phyloP scores from a whole-genome alignment of 2,888 invertebrate species.

The Muschampia plurimacula region DNA sequence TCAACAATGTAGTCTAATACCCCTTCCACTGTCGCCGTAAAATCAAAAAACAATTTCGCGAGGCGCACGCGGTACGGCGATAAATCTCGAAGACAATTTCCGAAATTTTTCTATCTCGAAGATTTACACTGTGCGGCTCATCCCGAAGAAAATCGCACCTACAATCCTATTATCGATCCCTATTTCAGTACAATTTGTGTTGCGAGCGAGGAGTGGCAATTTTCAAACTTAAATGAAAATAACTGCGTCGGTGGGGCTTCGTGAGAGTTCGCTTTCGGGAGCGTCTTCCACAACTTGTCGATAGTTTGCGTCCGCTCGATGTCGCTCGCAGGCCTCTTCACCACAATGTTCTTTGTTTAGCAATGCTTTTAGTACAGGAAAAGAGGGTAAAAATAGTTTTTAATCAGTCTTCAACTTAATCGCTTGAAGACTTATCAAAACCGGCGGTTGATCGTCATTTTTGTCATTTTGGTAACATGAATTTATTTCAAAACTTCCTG shows the following conservation, averaged over 20 bases:
- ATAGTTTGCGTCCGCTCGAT: constrained; percentile 56
- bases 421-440: not conserved
- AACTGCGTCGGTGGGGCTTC: constrained; percentile 61
- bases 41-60: constrained; percentile 75
- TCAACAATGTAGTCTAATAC: constrained; percentile 45
- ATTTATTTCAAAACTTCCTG: no score
- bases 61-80: constrained; percentile 59
- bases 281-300: constrained; percentile 54
- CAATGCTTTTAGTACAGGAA: constrained; percentile 7
- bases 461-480: no score
- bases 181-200: constrained; percentile 82
- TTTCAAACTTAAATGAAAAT: constrained; percentile 85
- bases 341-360: constrained; percentile 28
- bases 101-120: constrained; percentile 81
- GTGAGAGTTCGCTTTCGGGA: constrained; percentile 48
- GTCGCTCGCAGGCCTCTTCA: constrained; percentile 48
- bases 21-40: constrained; percentile 54
- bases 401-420: not conserved
- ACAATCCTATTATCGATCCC: constrained; percentile 83
- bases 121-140: constrained; percentile 75
- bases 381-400: not conserved
- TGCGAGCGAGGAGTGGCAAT: constrained; percentile 74
- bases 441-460: not conserved
- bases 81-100: constrained; percentile 80
- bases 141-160: constrained; percentile 81